Conservation (phyloP, 2,113 vertebrate genomes). For the Marmota monax region DNA sequence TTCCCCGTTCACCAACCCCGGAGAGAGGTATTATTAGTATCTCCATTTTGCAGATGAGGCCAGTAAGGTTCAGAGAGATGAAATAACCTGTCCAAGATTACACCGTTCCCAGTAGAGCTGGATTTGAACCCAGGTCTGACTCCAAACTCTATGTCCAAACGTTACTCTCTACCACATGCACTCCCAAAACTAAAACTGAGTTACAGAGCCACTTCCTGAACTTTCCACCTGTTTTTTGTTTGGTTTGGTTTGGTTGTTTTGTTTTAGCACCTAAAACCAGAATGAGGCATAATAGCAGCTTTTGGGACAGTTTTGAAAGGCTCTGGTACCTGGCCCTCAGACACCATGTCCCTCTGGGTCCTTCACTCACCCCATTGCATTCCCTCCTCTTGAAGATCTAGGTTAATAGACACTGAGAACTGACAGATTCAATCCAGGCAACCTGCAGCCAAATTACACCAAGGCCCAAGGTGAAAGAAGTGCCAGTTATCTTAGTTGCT, state of each 20-base stretch:
- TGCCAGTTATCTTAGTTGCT: background rate
- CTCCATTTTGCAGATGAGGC: background rate
- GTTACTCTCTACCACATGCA: background rate
- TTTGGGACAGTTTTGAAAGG: background rate
- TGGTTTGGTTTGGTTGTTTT: background rate
- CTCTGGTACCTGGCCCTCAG: background rate
- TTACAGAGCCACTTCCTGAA: background rate
- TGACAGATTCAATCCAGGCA: background rate
- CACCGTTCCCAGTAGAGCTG: background rate
- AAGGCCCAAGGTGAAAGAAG: background rate
- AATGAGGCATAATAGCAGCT: background rate
- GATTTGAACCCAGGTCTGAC: background rate
- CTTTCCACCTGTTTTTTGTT: background rate
- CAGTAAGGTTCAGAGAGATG: background rate
- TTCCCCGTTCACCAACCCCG: rapidly evolving
- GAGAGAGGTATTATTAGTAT: background rate
- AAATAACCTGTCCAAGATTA: background rate
- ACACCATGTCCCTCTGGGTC: background rate
- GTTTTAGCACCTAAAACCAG: background rate
- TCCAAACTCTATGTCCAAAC: background rate
- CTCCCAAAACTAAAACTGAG: background rate
- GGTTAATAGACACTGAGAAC: background rate
- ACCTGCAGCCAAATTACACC: background rate
- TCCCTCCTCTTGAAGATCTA: background rate
- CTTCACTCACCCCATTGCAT: too few species aligned